Base-by-base conservation (phyloP, 2,797 vertebrate genomes). In the Ara ararauna region DNA sequence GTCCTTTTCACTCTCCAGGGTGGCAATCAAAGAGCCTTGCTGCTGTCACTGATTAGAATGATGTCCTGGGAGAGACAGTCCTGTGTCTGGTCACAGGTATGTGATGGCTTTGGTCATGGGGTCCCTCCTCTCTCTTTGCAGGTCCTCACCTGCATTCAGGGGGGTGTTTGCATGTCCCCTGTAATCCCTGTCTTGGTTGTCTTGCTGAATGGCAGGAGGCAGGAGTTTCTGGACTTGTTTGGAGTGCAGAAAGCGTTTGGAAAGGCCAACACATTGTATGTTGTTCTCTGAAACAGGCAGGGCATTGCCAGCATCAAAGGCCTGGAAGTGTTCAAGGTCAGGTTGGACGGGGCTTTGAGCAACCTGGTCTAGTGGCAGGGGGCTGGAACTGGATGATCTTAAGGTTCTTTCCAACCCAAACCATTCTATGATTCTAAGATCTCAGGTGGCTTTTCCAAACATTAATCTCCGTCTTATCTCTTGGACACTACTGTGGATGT, bases 241-340 rank as follows among this genome's bases (percentile, higher is more conserved):
- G 21, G 32, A 62, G 47, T 10, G 16, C n/a, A 66, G 64, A 70
- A 93, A 64, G 27, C 9, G 5, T 66, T 61, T 72, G 13, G 66
- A 68, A 84, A 84, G 79, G 80, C 11, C 13, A 71, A 29, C 14
- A 36, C 5, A 2, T 16, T 71, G 12, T 8, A 9, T 0, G 0
- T 67, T 1, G 1, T 64, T 29, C 18, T 80, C 45, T 68, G 45
- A 75, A 83, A 65, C 3, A 58, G 38, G 56, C 36, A 88, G 56
- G 66, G 40, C 38, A 23, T 10, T 70, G 48, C 40, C 38, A 87
- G 20, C 6, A 27, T 24, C 47, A 67, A 60, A 85, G 61, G 48
- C 7, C 58, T 89, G 72, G 72, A 77, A 32, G n/a, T 11, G 10
- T 60, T 60, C 23, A 60, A 36, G 34, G 23, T 16, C 23, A 26